Evolutionary conservation across 2,113 vertebrate genomes (phyloP).

Genomic region (Butorides virescens): DNA sequence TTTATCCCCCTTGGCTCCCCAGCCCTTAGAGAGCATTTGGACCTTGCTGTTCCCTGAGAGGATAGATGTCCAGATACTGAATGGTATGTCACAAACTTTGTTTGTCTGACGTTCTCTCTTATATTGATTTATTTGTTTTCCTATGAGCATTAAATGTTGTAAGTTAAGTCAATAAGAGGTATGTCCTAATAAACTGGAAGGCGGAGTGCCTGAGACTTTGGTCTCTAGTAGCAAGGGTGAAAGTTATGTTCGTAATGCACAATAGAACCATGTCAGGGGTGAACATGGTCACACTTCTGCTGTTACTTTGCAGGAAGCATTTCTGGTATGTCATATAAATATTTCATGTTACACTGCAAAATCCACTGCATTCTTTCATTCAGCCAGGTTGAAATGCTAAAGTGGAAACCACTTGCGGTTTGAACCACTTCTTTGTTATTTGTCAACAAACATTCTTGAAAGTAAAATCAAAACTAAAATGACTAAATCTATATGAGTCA

Average conservation of each 20-base stretch:
- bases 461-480: neutral
- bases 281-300: neutral
- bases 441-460: neutral
- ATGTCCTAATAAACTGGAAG: neutral
- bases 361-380: neutral
- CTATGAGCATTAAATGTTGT: neutral
- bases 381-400: neutral
- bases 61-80: neutral
- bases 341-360: neutral
- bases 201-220: neutral
- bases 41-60: neutral
- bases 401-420: neutral
- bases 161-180: neutral
- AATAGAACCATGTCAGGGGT: neutral
- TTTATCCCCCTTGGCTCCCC: rapidly evolving
- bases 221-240: neutral
- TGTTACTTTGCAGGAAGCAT: neutral
- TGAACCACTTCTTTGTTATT: neutral
- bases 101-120: neutral
- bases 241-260: neutral
- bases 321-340: neutral
- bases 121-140: neutral
- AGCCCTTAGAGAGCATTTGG: neutral
- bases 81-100: neutral
- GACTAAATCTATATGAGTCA: neutral